Conservation (phyloP, 2,113 vertebrate genomes). For the Silurus glanis region DNA sequence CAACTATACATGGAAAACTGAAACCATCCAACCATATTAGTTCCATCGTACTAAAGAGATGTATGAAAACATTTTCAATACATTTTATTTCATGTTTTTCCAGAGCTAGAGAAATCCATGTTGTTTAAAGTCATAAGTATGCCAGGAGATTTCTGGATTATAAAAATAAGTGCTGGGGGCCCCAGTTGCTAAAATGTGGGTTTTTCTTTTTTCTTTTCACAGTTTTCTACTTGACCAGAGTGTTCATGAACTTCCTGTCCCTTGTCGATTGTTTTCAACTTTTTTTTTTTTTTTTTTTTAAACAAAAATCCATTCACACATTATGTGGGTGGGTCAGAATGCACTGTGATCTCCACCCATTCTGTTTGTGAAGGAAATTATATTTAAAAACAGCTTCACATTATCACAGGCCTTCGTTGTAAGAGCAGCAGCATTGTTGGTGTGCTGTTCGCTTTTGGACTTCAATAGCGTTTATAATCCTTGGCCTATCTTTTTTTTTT, state of each 20-base stretch:
- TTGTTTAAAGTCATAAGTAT: not conserved
- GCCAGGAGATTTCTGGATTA: not conserved
- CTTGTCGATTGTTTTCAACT: not conserved
- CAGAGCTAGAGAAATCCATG: not conserved
- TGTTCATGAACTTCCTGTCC: not conserved
- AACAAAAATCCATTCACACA: not conserved
- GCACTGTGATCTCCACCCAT: not conserved
- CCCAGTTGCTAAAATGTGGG: not conserved
- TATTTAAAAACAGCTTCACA: not conserved
- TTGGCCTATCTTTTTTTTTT: not conserved
- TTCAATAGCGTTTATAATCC: not conserved
- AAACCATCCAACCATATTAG: too few relatives aligned
- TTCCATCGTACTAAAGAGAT: not conserved
- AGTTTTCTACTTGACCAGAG: not conserved
- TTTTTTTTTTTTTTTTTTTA: not conserved
- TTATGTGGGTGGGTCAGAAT: not conserved
- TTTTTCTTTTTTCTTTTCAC: not conserved
- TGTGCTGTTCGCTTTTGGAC: not conserved
- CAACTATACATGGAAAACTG: not conserved
- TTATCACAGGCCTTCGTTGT: not conserved
- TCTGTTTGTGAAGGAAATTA: not conserved
- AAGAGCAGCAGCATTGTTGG: not conserved
- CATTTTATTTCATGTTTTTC: not conserved
- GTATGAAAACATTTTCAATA: not conserved
- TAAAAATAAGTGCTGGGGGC: not conserved